phyloP scores from a whole-genome alignment of 2,888 invertebrate species.

The Tetropium fuscum region DNA sequence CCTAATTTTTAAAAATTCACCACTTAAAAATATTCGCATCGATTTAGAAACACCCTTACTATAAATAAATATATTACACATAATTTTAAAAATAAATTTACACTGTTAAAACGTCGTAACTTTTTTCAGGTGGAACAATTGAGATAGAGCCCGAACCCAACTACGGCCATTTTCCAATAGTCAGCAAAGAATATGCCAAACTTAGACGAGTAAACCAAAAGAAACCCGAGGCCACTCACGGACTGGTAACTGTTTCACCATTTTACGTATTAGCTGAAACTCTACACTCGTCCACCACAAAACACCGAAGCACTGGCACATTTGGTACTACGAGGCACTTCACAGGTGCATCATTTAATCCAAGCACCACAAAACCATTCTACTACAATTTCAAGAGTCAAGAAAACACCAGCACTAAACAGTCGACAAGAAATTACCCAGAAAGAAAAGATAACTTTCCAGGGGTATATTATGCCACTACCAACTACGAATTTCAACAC shows the following conservation, averaged over 20 bases:
- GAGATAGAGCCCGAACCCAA: slow-evolving; percentile 68
- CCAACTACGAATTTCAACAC: slow-evolving; percentile 46
- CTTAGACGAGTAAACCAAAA: slow-evolving; percentile 62
- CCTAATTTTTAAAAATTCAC: too few species aligned
- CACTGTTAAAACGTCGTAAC: too few species aligned
- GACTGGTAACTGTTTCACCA: slow-evolving; percentile 45
- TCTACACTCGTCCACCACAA: slow-evolving; percentile 41
- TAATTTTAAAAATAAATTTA: too few species aligned
- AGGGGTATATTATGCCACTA: slow-evolving; percentile 41
- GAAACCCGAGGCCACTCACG: slow-evolving; percentile 29
- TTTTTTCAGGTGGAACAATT: slow-evolving; percentile 68
- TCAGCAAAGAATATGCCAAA: slow-evolving; percentile 70
- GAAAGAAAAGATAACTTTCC: slow-evolving; percentile 35
- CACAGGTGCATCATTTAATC: slow-evolving; percentile 43
- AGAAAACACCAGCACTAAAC: slow-evolving; percentile 36
- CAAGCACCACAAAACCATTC: slow-evolving; percentile 51
- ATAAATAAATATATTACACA: too few species aligned
- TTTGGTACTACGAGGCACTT: slow-evolving; percentile 58
- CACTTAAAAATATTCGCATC: too few species aligned
- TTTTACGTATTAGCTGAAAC: slow-evolving; percentile 57
- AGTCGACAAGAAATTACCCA: slow-evolving; percentile 39
- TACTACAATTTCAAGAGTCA: slow-evolving; percentile 33
- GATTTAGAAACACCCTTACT: too few species aligned
- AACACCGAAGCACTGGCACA: slow-evolving; percentile 51
- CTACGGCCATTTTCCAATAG: slow-evolving; percentile 67